Conservation (phyloP, 37 sponge, comb jelly and placozoan species). For the Halisarca cf. caerulea region DNA sequence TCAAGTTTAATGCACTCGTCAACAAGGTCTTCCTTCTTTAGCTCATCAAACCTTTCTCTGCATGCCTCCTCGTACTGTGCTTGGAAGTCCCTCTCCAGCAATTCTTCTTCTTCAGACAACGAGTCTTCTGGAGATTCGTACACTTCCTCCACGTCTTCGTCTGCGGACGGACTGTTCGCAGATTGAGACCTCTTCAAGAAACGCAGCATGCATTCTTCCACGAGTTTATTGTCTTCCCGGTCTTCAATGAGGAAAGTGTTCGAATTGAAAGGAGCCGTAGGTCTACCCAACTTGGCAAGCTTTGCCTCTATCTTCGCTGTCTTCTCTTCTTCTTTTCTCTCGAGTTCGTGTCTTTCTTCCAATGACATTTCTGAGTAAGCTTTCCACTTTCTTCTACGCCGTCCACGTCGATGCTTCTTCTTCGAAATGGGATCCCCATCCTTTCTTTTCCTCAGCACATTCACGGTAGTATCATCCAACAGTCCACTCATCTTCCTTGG, state of each 20-base stretch:
- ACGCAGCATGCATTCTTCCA: neutral
- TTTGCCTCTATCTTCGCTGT: constrained; percentile 18
- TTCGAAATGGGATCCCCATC: neutral
- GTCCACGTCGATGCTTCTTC: constrained; percentile 26
- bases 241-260: constrained; percentile 53
- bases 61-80: constrained; percentile 13
- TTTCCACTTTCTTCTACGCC: constrained; percentile 44
- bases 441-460: neutral
- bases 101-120: neutral
- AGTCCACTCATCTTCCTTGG: too few relatives aligned
- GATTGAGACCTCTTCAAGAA: constrained; percentile 19
- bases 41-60: neutral
- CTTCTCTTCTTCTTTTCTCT: constrained; percentile 2
- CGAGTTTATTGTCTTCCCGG: constrained; percentile 13
- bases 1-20: constrained; percentile 35
- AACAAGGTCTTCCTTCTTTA: constrained; percentile 43
- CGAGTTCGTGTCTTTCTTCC: constrained; percentile 36
- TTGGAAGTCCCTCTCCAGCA: constrained; percentile 34
- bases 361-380: constrained; percentile 38
- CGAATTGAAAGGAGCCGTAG: constrained; percentile 45
- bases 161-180: constrained; percentile 7
- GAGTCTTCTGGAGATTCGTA: constrained; percentile 36
- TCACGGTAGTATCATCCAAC: neutral
- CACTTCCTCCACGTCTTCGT: constrained; percentile 8
- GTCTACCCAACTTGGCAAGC: constrained; percentile 38